Evolutionary conservation across 2,797 vertebrate genomes (phyloP).

Genomic region (Cacajao melanocephalus): DNA sequence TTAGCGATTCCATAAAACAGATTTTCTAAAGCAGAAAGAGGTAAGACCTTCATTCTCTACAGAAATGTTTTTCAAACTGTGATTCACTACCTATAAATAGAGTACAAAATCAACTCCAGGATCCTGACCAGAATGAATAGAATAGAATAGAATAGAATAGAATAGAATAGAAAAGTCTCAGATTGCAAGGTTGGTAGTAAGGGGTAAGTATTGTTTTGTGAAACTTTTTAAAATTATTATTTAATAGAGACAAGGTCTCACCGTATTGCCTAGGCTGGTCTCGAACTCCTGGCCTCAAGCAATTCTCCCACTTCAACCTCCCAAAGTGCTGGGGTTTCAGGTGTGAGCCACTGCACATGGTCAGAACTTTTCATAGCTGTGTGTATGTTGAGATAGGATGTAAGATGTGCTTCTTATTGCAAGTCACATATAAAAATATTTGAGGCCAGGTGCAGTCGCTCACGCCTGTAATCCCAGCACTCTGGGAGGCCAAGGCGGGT

Average conservation of each 20-base stretch:
- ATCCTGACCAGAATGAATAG: background rate
- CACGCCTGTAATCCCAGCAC: background rate
- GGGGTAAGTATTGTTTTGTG: background rate
- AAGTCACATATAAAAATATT: constrained; percentile 18
- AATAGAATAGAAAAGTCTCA: background rate
- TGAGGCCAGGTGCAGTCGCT: background rate
- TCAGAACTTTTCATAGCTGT: background rate
- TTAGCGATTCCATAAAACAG: background rate
- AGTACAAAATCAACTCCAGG: background rate
- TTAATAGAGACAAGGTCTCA: background rate
- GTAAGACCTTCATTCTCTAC: background rate
- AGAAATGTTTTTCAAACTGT: background rate
- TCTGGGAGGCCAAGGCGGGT: background rate
- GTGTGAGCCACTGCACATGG: background rate
- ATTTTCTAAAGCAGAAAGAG: background rate
- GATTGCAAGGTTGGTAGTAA: background rate
- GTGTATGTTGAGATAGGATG: background rate
- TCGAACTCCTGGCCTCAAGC: background rate
- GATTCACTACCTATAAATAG: background rate
- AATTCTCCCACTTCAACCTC: background rate
- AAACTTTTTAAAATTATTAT: background rate
- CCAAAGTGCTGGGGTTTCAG: background rate
- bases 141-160: background rate
- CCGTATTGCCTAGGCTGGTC: background rate
- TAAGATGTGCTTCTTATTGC: background rate